Evolutionary conservation across 2,888 invertebrate species (phyloP).

Genomic region (Lasioglossum marginatum): DNA sequence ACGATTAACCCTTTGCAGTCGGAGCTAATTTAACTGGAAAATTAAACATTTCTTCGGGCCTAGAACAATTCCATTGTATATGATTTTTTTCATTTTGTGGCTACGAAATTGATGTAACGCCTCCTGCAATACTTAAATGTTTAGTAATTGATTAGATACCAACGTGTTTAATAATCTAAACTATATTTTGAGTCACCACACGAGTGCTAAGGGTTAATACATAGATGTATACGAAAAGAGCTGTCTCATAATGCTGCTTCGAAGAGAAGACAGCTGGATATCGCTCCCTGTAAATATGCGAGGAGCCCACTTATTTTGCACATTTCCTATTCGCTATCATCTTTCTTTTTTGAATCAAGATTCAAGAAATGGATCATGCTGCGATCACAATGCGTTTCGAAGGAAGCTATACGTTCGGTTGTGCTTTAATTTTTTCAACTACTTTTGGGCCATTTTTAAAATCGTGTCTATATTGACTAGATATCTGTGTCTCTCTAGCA

Average conservation of each 20-base stretch:
- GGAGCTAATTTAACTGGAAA: too few relatives aligned
- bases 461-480: constrained; percentile 69
- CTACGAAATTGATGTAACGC: too few relatives aligned
- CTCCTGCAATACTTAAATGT: too few relatives aligned
- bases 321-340: constrained; percentile 45
- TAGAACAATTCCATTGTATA: too few relatives aligned
- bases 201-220: constrained; percentile 14
- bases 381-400: not conserved
- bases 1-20: constrained; percentile 31
- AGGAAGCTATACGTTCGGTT: not conserved
- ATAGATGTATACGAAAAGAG: constrained; percentile 25
- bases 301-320: constrained; percentile 67
- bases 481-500: constrained; percentile 71
- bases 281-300: constrained; percentile 74
- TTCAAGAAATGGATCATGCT: not conserved
- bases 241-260: constrained; percentile 56
- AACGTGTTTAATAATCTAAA: too few relatives aligned
- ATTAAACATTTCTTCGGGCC: too few relatives aligned
- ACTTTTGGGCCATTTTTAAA: constrained; percentile 55
- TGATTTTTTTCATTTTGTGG: too few relatives aligned
- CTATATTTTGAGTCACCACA: too few relatives aligned
- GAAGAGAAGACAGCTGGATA: constrained; percentile 62
- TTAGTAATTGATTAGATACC: too few relatives aligned
- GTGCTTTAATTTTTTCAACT: not conserved
- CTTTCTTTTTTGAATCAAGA: not conserved